Conservation (phyloP, 2,797 vertebrate species). For the Cyclopterus lumpus region DNA sequence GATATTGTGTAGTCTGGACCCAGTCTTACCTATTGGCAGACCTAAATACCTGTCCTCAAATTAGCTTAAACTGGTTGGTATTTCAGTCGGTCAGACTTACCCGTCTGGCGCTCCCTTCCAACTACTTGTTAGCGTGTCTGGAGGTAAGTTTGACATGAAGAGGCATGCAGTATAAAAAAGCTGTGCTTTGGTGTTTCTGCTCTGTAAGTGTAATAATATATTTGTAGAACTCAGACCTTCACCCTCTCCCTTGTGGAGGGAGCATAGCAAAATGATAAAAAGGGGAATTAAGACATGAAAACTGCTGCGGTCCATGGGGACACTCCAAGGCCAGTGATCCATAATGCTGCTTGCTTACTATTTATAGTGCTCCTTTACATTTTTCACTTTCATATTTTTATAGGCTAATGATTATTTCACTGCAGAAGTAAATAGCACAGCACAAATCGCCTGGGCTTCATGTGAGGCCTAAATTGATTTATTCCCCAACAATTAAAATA, state of each 20-base stretch:
- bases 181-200: background rate
- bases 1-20: background rate
- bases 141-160: background rate
- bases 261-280: slow-evolving; percentile 48
- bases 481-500: slow-evolving; percentile 61
- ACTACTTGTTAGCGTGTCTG: background rate
- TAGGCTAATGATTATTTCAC: slow-evolving; percentile 83
- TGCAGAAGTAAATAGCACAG: slow-evolving; percentile 80
- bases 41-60: background rate
- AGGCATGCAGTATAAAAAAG: background rate
- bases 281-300: slow-evolving; percentile 63
- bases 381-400: slow-evolving; percentile 81
- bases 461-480: slow-evolving; percentile 82
- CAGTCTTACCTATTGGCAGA: background rate
- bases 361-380: slow-evolving; percentile 82
- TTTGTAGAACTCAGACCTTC: slow-evolving; percentile 45
- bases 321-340: slow-evolving; percentile 67
- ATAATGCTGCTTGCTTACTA: slow-evolving; percentile 74
- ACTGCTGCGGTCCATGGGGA: slow-evolving; percentile 65
- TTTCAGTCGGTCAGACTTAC: background rate
- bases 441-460: slow-evolving; percentile 69
- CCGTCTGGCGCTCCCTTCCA: background rate
- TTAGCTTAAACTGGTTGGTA: background rate
- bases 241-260: slow-evolving; percentile 23
- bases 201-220: slow-evolving; percentile 22